Percentiles rank a stretch among this genome's conserved stretches.
These are phyloP conservation scores for Heliconius ismenius DNA, from an alignment of 2,888 invertebrate genomes.

Conservation along the genomic window DNA sequence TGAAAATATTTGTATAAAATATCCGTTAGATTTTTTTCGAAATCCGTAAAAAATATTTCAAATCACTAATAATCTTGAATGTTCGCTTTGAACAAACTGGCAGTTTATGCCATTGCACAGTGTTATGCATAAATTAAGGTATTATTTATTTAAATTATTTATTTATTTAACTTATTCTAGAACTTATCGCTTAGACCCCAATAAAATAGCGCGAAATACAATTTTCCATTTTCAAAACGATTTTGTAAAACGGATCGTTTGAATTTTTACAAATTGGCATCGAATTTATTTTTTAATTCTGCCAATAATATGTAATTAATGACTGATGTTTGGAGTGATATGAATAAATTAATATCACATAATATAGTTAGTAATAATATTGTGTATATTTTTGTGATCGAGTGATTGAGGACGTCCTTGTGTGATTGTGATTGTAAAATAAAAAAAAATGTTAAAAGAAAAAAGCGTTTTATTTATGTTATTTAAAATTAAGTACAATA, in stretches of 20 bases:
- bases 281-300: slow-evolving; percentile 62
- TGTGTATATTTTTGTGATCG: slow-evolving; percentile 72
- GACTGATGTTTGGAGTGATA: slow-evolving; percentile 81
- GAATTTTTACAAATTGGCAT: slow-evolving; percentile 53
- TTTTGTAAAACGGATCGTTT: slow-evolving; percentile 34
- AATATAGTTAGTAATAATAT: slow-evolving; percentile 68
- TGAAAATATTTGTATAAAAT: slow-evolving; percentile 1
- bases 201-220: slow-evolving; percentile 51
- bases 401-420: slow-evolving; percentile 81
- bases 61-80: background rate
- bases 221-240: slow-evolving; percentile 46
- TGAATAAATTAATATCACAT: slow-evolving; percentile 73
- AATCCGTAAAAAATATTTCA: background rate
- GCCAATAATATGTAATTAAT: slow-evolving; percentile 69
- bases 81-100: slow-evolving; percentile 26
- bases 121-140: slow-evolving; percentile 52
- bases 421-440: slow-evolving; percentile 77
- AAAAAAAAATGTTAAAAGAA: slow-evolving; percentile 56
- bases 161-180: slow-evolving; percentile 81
- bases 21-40: background rate
- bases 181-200: slow-evolving; percentile 66
- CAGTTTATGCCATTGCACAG: slow-evolving; percentile 58
- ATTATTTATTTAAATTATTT: slow-evolving; percentile 71
- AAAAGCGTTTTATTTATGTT: slow-evolving; percentile 30
- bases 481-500: background rate